Conservation (phyloP, 2,888 invertebrate species). For the Dioctria rufipes region DNA sequence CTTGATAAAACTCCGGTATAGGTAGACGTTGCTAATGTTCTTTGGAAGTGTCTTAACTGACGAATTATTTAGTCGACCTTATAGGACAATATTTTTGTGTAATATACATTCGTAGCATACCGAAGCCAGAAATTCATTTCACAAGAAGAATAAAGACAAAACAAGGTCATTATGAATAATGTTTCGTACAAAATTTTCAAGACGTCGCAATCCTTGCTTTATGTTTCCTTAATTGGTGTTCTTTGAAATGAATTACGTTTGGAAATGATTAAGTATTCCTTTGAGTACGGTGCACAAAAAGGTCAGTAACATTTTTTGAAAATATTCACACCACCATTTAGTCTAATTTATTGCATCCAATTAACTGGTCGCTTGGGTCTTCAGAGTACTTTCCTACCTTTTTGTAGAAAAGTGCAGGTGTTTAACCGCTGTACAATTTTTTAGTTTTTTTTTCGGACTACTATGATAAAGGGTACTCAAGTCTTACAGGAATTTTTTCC, state of each 20-base stretch:
- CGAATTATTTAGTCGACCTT: too few relatives aligned
- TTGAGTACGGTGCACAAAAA: constrained; percentile 4
- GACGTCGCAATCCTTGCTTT: neutral
- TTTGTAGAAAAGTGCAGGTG: neutral
- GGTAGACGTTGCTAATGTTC: too few relatives aligned
- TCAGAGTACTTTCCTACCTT: neutral
- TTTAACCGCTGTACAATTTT: too few relatives aligned
- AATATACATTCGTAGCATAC: too few relatives aligned
- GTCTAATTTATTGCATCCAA: constrained; percentile 42
- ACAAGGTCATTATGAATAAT: neutral
- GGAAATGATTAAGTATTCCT: neutral
- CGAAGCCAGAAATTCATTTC: neutral
- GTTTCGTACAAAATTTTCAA: constrained; percentile 23
- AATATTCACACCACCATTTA: constrained; percentile 2
- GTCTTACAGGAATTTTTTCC: too few relatives aligned
- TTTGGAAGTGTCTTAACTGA: too few relatives aligned
- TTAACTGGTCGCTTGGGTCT: constrained; percentile 15
- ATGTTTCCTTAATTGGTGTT: constrained; percentile 29
- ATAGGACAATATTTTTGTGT: too few relatives aligned
- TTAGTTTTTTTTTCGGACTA: neutral
- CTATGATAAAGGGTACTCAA: neutral
- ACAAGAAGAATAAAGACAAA: neutral
- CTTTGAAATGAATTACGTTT: constrained; percentile 4
- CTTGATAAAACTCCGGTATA: too few relatives aligned
- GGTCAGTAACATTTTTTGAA: constrained; percentile 1